Conservation (phyloP, 2,888 invertebrate genomes). For the Hymenopus coronatus region DNA sequence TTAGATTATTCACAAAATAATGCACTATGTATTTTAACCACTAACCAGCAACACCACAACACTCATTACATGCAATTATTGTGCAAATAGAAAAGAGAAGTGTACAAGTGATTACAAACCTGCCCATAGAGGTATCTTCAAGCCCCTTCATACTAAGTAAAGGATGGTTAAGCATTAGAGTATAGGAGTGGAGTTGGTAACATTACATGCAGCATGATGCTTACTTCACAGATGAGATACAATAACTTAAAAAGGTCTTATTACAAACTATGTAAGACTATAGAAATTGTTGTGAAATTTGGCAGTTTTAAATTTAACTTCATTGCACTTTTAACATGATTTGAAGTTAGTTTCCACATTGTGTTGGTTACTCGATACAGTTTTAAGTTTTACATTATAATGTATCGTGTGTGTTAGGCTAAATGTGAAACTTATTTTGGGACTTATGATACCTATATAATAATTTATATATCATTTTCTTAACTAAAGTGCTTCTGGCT, state of each 20-base stretch:
- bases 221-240: neutral
- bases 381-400: neutral
- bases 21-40: neutral
- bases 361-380: neutral
- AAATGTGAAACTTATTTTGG: neutral
- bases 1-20: neutral
- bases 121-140: conserved; percentile 41
- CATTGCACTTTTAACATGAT: neutral
- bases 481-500: neutral
- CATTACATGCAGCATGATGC: neutral
- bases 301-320: neutral
- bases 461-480: neutral
- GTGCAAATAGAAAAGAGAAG: conserved; percentile 14
- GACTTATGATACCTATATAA: neutral
- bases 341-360: neutral
- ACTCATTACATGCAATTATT: conserved; percentile 16
- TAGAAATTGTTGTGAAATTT: neutral
- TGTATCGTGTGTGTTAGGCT: neutral
- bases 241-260: neutral
- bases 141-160: conserved; percentile 41
- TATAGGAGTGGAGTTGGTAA: conserved; percentile 11
- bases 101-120: conserved; percentile 38
- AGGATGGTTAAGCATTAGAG: conserved; percentile 35
- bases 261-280: neutral
- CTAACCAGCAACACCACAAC: conserved; percentile 13